These are phyloP conservation scores for Zosterops lateralis DNA, from an alignment of 2,113 vertebrate genomes.

Conservation along the genomic window DNA sequence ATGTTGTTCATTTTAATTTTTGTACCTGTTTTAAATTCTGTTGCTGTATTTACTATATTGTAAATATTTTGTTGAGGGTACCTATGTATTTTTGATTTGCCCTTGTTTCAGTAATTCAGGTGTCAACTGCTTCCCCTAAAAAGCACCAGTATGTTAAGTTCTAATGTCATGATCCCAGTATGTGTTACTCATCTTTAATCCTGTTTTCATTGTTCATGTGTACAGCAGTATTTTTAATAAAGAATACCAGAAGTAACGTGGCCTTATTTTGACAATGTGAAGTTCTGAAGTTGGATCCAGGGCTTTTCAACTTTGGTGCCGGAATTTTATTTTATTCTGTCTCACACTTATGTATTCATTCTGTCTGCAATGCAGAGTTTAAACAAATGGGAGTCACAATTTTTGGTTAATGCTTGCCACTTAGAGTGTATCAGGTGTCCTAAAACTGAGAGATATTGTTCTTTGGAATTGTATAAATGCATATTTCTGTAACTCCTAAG, in stretches of 20 bases:
- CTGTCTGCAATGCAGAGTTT: not conserved
- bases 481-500: not conserved
- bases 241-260: constrained; percentile 87
- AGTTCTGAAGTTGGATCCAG: not conserved
- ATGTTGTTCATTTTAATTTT: constrained; percentile 66
- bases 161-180: constrained; percentile 75
- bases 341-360: not conserved
- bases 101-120: constrained; percentile 75
- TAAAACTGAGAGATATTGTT: not conserved
- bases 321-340: not conserved
- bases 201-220: constrained; percentile 91
- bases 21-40: constrained; percentile 74
- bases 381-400: not conserved
- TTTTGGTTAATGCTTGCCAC: not conserved
- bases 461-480: not conserved
- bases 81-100: constrained; percentile 71
- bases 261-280: constrained; percentile 30
- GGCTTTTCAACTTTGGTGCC: not conserved
- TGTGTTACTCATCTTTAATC: constrained; percentile 79
- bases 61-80: constrained; percentile 78
- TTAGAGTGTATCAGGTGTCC: not conserved
- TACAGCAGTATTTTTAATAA: constrained; percentile 99
- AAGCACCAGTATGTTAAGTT: constrained; percentile 79
- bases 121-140: constrained; percentile 76
- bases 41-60: constrained; percentile 74